Evolutionary conservation across 1,140 invertebrate genomes (phyloP).

Genomic region (Apis florea): DNA sequence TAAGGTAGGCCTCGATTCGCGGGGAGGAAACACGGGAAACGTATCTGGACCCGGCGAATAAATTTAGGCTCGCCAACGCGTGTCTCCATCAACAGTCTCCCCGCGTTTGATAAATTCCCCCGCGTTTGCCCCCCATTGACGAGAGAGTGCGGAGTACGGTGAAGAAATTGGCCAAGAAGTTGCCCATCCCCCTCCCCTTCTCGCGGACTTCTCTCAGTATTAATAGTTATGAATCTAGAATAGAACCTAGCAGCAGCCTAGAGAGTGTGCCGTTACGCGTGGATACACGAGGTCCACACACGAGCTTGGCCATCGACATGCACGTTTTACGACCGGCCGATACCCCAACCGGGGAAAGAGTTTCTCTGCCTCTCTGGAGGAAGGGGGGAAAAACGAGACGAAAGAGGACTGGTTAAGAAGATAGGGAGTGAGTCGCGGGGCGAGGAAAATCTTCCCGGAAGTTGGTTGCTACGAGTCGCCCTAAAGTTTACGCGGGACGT

Average conservation of each 20-base stretch:
- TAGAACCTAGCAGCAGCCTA: no score
- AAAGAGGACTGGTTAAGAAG: not conserved
- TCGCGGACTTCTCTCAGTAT: slow-evolving; percentile 76
- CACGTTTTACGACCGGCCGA: slow-evolving; percentile 61
- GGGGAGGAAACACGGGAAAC: not conserved
- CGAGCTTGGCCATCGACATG: slow-evolving; percentile 46
- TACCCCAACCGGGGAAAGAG: slow-evolving; percentile 57
- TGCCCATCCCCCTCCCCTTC: slow-evolving; percentile 55
- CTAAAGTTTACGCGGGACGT: slow-evolving; percentile 45
- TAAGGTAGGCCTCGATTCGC: not conserved
- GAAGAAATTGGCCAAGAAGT: slow-evolving; percentile 70
- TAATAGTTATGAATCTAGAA: slow-evolving; percentile 80
- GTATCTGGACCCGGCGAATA: not conserved
- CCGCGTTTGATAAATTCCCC: slow-evolving; percentile 74
- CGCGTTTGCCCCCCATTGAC: slow-evolving; percentile 77
- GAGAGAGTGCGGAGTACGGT: no score
- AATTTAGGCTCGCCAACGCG: slow-evolving; percentile 1
- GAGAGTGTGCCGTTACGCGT: slow-evolving; percentile 59
- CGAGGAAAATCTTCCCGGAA: slow-evolving; percentile 53
- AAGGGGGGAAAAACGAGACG: not conserved
- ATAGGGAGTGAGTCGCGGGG: slow-evolving; percentile 24
- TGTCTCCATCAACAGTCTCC: no score
- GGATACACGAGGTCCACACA: slow-evolving; percentile 58
- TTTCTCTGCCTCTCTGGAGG: slow-evolving; percentile 33
- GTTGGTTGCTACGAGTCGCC: slow-evolving; percentile 23